Evolutionary conservation across 2,888 invertebrate species (phyloP).

Genomic region (Lasius fuliginosus): DNA sequence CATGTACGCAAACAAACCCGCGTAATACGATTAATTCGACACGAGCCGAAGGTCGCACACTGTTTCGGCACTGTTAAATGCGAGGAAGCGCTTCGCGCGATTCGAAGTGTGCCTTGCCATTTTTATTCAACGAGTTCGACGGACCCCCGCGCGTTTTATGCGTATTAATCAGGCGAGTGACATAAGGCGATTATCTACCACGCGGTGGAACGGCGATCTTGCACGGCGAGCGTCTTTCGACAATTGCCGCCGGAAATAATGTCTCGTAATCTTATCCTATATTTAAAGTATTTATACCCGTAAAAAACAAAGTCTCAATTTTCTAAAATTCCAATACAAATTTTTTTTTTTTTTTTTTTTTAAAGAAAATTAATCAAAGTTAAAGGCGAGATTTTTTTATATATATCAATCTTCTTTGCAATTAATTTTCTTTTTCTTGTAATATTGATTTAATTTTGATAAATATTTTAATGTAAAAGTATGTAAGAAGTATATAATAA

Average conservation of each 20-base stretch:
- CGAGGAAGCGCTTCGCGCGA: slow-evolving; percentile 3
- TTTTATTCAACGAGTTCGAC: slow-evolving; percentile 33
- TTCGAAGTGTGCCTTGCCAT: neutral
- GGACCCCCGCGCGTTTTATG: slow-evolving; percentile 17
- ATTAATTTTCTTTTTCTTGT: neutral
- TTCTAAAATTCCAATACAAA: neutral
- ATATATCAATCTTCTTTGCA: neutral
- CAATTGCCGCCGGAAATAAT: slow-evolving; percentile 11
- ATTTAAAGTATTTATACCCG: neutral
- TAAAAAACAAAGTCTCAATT: neutral
- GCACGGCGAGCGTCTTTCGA: neutral
- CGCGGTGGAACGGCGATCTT: slow-evolving; percentile 15
- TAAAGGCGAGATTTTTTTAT: neutral
- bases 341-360: neutral
- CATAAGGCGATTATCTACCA: slow-evolving; percentile 34
- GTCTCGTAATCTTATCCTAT: neutral
- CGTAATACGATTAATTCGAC: slow-evolving; percentile 49
- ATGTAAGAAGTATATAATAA: neutral
- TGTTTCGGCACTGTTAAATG: neutral
- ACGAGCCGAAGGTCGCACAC: slow-evolving; percentile 27
- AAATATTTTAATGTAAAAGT: neutral
- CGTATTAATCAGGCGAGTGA: slow-evolving; percentile 41
- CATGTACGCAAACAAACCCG: slow-evolving; percentile 43
- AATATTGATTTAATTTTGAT: neutral
- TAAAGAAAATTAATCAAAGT: slow-evolving; percentile 4